Percentiles rank a stretch among this genome's conserved stretches.
Conservation (phyloP, 1,140 invertebrate species). For the Globodera ellingtonae region DNA sequence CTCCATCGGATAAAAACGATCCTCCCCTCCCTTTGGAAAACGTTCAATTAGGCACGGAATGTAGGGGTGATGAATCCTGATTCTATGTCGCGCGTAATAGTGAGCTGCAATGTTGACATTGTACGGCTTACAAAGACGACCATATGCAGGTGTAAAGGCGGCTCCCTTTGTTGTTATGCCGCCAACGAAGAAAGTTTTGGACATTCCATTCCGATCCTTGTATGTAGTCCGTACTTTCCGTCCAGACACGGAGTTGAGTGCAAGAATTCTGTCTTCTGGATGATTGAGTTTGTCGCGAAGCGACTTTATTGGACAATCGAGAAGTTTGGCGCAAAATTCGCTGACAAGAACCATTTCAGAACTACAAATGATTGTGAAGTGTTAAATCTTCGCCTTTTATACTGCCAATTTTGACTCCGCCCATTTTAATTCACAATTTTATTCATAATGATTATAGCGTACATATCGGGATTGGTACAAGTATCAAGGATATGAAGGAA, state of each 20-base stretch:
- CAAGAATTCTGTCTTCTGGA: not conserved
- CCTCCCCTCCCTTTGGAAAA: not conserved
- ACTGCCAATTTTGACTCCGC: no score
- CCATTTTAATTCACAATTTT: no score
- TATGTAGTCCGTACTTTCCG: conserved; percentile 6
- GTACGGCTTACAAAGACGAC: not conserved
- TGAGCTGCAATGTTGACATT: not conserved
- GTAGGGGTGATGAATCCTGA: not conserved
- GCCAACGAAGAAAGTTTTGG: not conserved
- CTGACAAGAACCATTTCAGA: not conserved
- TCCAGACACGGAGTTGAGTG: not conserved
- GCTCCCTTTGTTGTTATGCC: not conserved
- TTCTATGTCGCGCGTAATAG: not conserved
- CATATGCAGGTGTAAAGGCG: not conserved
- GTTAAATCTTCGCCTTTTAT: no score
- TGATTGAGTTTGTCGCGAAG: not conserved
- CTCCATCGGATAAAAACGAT: no score
- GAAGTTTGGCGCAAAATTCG: not conserved
- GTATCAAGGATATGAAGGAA: not conserved
- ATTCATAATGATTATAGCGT: not conserved
- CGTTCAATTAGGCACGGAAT: not conserved
- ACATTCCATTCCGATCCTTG: conserved; percentile 1
- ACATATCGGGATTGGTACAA: not conserved
- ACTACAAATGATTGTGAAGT: no score
- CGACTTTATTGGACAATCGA: not conserved